phyloP scores from a whole-genome alignment of 2,113 vertebrate genomes.

The Cynopterus brachyotis region DNA sequence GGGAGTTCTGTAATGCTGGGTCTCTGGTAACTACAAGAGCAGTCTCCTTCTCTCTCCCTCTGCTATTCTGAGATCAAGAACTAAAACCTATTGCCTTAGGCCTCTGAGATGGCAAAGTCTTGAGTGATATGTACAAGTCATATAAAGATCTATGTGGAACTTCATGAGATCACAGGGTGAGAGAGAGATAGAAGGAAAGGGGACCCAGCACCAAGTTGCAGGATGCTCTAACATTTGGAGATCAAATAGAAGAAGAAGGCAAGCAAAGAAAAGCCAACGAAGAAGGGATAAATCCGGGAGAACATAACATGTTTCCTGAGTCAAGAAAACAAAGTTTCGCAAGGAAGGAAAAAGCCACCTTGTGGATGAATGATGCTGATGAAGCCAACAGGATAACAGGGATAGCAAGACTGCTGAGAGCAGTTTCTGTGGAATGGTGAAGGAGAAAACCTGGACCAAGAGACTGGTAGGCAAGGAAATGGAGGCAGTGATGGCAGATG shows the following conservation, averaged over 20 bases:
- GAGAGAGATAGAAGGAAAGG: not conserved
- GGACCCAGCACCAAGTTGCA: not conserved
- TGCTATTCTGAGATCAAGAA: not conserved
- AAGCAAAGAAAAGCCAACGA: not conserved
- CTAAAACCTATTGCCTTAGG: not conserved
- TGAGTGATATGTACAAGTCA: not conserved
- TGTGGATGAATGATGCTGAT: not conserved
- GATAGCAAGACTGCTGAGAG: not conserved
- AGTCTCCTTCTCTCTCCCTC: fast-evolving
- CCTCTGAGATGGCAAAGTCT: not conserved
- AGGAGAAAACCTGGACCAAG: not conserved
- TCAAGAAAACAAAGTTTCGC: not conserved
- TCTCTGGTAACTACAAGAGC: not conserved
- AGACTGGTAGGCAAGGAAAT: not conserved
- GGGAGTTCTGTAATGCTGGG: not conserved
- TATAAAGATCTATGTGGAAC: not conserved
- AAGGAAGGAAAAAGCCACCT: not conserved
- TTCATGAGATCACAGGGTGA: not conserved
- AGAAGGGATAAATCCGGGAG: not conserved
- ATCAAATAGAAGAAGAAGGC: not conserved
- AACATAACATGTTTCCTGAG: not conserved
- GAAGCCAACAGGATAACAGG: not conserved
- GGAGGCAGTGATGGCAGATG: not conserved
- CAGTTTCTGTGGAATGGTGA: not conserved
- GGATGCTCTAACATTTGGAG: not conserved